Conservation (phyloP, 2,113 vertebrate species). For the Chroicocephalus ridibundus region DNA sequence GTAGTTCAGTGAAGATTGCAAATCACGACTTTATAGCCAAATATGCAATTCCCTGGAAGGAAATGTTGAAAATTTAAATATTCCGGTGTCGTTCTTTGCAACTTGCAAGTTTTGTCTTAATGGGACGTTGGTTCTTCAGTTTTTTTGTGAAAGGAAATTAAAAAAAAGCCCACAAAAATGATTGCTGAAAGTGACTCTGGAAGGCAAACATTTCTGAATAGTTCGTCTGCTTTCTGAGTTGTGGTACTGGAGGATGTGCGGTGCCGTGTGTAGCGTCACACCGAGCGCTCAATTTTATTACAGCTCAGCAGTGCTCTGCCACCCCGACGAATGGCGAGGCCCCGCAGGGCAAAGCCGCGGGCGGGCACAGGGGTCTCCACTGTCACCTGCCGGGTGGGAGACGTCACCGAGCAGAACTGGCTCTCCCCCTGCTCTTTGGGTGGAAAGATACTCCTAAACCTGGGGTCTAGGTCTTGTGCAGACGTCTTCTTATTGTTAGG, state of each 20-base stretch:
- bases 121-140: neutral
- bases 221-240: neutral
- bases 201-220: neutral
- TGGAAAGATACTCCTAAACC: neutral
- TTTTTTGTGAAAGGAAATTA: neutral
- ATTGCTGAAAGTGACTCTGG: neutral
- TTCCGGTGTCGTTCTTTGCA: neutral
- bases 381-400: neutral
- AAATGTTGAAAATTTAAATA: neutral
- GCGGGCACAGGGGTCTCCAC: neutral
- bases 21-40: neutral
- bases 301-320: neutral
- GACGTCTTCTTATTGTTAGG: neutral
- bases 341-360: fast-evolving
- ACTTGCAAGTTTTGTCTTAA: neutral
- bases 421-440: neutral
- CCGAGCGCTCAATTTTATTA: neutral
- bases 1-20: neutral
- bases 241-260: neutral
- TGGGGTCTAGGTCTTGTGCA: neutral
- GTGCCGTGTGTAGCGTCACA: too few species aligned
- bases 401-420: fast-evolving
- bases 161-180: neutral
- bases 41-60: neutral
- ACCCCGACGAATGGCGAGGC: fast-evolving